Evolutionary conservation across 2,797 vertebrate species (phyloP).

Genomic region (Synaphobranchus kaupii): DNA sequence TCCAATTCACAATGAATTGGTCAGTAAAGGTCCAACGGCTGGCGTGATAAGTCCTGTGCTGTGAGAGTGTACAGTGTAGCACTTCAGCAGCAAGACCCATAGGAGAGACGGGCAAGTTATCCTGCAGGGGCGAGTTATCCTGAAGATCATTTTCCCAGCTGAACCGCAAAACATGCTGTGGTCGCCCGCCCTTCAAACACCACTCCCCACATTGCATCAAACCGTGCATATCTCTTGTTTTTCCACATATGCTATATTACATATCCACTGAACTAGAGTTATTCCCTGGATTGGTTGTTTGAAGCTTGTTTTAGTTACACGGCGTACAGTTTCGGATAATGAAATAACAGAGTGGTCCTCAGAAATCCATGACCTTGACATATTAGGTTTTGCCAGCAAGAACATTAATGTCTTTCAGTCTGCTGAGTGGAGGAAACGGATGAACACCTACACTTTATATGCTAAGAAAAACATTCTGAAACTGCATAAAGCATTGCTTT

Average conservation of each 20-base stretch:
- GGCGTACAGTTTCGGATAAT: constrained; percentile 44
- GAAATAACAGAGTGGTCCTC: constrained; percentile 29
- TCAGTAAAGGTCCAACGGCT: neutral
- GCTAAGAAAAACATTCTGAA: neutral
- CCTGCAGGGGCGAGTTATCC: neutral
- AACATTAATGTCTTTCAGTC: constrained; percentile 44
- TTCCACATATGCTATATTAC: neutral
- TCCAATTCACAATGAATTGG: neutral
- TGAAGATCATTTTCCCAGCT: neutral
- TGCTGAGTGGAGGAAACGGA: constrained; percentile 45
- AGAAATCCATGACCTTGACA: constrained; percentile 54
- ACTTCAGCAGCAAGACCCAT: neutral
- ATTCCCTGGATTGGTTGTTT: constrained; percentile 8
- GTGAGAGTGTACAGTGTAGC: neutral
- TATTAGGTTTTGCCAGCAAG: constrained; percentile 38
- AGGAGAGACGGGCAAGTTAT: neutral
- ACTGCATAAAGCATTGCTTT: neutral
- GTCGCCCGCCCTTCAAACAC: neutral
- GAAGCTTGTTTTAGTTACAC: constrained; percentile 46
- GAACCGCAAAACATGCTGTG: neutral
- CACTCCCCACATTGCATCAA: neutral
- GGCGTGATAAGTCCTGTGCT: neutral
- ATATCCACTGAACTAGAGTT: neutral
- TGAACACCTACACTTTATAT: constrained; percentile 4
- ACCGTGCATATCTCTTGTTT: neutral